phyloP scores from a whole-genome alignment of 2,888 invertebrate species.

The Acrobasis consociella region DNA sequence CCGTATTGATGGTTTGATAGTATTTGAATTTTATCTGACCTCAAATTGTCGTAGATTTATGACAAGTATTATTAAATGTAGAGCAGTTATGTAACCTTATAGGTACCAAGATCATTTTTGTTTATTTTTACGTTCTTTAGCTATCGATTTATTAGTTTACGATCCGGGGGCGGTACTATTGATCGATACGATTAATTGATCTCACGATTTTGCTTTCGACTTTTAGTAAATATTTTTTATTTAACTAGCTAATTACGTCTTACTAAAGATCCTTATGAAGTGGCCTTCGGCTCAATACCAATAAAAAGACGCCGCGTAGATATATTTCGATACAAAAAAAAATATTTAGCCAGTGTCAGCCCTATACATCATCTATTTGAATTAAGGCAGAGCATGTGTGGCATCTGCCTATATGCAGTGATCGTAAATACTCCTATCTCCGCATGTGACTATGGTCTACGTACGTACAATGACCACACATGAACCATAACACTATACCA shows the following conservation, averaged over 20 bases:
- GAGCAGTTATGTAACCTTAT: constrained; percentile 2
- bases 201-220: too few relatives aligned
- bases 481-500: too few relatives aligned
- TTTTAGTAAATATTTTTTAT: too few relatives aligned
- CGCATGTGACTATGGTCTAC: constrained; percentile 57
- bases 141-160: neutral
- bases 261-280: too few relatives aligned
- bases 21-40: constrained; percentile 30
- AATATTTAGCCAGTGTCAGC: constrained; percentile 41
- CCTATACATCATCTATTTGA: constrained; percentile 76
- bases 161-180: too few relatives aligned
- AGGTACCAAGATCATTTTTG: constrained; percentile 4
- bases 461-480: constrained; percentile 36
- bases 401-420: constrained; percentile 76
- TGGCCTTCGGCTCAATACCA: too few relatives aligned
- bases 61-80: constrained; percentile 1
- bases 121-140: constrained; percentile 2
- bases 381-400: constrained; percentile 80
- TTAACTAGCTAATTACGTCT: too few relatives aligned
- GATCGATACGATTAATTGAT: too few relatives aligned
- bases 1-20: constrained; percentile 31
- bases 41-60: constrained; percentile 14
- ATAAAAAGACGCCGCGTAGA: too few relatives aligned
- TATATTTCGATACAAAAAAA: too few relatives aligned
- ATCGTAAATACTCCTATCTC: constrained; percentile 77